These are phyloP conservation scores for Tamandua tetradactyla DNA, from an alignment of 2,797 vertebrate species.

Conservation along the genomic window DNA sequence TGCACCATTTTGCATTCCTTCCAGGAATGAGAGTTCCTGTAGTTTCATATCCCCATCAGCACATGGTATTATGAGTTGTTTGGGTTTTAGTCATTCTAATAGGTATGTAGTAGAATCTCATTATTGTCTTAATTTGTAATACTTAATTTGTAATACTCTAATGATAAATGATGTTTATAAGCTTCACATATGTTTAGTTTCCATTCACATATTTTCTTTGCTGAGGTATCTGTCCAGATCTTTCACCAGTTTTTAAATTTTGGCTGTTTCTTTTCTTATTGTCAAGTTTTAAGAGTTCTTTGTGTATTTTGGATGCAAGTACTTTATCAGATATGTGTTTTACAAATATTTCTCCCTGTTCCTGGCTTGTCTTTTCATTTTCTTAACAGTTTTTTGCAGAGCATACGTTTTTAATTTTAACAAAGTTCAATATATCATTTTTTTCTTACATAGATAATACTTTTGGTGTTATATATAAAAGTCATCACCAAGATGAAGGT, in stretches of 20 bases:
- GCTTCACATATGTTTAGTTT: not conserved
- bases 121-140: not conserved
- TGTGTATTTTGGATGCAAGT: constrained; percentile 51
- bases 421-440: not conserved
- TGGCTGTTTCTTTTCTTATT: constrained; percentile 61
- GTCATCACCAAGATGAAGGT: not conserved
- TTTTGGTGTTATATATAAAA: not conserved
- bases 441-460: not conserved
- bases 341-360: constrained; percentile 52
- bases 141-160: not conserved
- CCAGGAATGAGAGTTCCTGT: not conserved
- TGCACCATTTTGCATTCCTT: not conserved
- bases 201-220: not conserved
- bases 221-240: not conserved
- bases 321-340: constrained; percentile 53
- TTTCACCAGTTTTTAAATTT: not conserved
- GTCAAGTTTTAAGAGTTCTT: constrained; percentile 47
- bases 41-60: not conserved
- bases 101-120: not conserved
- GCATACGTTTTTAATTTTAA: not conserved
- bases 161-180: not conserved
- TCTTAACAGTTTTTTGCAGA: constrained; percentile 19
- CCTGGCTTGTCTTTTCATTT: constrained; percentile 46
- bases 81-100: not conserved
- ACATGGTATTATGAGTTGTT: not conserved